Evolutionary conservation across 2,797 vertebrate genomes (phyloP).

Genomic region (Aselliscus stoliczkanus): DNA sequence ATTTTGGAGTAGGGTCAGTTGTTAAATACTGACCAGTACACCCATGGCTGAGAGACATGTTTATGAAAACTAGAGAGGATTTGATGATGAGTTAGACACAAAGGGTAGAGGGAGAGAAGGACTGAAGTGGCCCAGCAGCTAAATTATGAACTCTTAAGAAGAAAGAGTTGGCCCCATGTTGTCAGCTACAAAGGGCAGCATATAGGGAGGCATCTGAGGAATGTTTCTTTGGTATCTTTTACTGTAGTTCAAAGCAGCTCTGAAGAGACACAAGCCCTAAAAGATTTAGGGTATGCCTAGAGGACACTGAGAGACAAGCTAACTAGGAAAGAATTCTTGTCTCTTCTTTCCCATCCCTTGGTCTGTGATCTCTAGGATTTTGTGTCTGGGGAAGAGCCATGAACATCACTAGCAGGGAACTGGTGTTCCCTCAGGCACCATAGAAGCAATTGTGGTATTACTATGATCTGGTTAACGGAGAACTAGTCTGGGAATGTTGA

Average conservation of each 20-base stretch:
- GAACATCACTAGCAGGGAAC: neutral
- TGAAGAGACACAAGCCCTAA: neutral
- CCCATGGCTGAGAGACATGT: neutral
- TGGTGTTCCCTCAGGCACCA: neutral
- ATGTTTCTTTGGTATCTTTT: neutral
- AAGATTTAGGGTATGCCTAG: slow-evolving; percentile 22
- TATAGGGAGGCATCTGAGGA: neutral
- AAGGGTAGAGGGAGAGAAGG: neutral
- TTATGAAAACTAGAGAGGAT: neutral
- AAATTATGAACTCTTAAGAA: slow-evolving; percentile 34
- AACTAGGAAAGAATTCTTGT: neutral
- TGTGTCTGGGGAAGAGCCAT: neutral
- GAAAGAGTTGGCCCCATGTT: neutral
- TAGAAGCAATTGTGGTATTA: neutral
- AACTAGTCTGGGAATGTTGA: neutral
- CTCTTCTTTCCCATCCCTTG: neutral
- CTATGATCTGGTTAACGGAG: neutral
- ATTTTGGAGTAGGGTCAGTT: neutral
- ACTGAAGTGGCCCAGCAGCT: neutral
- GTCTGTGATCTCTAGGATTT: neutral
- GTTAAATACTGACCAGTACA: neutral
- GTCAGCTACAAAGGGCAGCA: neutral
- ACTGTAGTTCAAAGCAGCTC: neutral
- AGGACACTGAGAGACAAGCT: neutral
- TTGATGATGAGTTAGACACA: neutral